Base-by-base conservation (phyloP, 2,113 vertebrate genomes). In the Mugil cephalus region DNA sequence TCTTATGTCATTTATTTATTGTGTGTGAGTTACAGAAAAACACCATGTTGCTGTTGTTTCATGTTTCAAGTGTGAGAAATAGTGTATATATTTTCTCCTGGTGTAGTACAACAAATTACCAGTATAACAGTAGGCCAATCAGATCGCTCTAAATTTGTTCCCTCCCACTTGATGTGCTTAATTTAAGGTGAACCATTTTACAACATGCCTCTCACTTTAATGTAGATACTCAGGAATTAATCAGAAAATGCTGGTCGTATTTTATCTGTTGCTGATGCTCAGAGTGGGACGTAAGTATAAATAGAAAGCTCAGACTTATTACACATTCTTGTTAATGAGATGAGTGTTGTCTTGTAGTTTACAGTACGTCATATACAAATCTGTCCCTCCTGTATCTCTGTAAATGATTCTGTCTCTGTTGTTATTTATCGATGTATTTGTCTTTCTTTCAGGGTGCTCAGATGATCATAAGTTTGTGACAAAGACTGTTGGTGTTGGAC, bases 111-210 rank as follows among this genome's bases (percentile, higher is more conserved):
- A 7, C 35, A 45, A 64, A 73, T 61, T 4, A 1, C 17, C 19
- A 53, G 12, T 38, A 8, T 18, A 10, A 35, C 0, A 0, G 69
- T 1, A 5, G 24, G 43, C 85, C 87, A 86, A 86, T 89, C 74
- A 82, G 24, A 62, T 7, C 0, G 17, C 36, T 15, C 14, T 63
- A 0, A 43, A 7, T 2, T 21, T 15, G 45, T 50, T 24, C 14
- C 85, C 85, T 59, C 87, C 85, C 65, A 65, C 40, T 71, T 79
- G 6, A 77, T 70, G 60, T 54, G 17, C 38, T 73, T 45, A 75
- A 9, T 61, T 69, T 18, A 7, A 11, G 7, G 14, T 30, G 30
- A 36, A 78, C 21, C 39, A 46, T 8, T 30, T 14, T 54, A 1
- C 62, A 59, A 10, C 17, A 2, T 0, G 0, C 9, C n/a, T 45